Evolutionary conservation across 92 coral and sea anemone species (phyloP), one percentile per base, ranked within the genome.

Genomic region (Ricordea florida): DNA sequence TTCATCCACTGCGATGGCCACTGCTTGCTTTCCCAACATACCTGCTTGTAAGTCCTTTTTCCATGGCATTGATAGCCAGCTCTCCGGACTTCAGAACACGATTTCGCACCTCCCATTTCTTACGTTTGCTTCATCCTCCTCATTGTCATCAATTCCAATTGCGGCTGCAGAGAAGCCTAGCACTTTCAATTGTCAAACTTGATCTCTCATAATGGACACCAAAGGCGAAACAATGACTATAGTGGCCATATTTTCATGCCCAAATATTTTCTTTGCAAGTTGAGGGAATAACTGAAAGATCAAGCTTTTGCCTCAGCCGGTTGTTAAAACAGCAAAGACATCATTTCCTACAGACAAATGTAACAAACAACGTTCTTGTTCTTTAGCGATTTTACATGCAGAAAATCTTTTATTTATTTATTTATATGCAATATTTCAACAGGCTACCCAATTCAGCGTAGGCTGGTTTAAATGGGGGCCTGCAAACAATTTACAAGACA

Each of bases 1-100:
- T 65, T 65, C 72, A 41, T 65, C 56, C 22, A 65, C 44, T 10
- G 51, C 72, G 21, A 65, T 40, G 56, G 72, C 72, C 48, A 40
- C 37, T 4, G 33, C 28, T 40, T 65, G 56, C 72, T 44, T 66
- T 23, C 58, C 74, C 15, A 66, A 25, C 37, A 24, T 44, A 4
- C 59, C 57, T 10, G 28, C 58, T 15, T 35, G 57, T 4, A 66
- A 22, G 36, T 66, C 42, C 48, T 24, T 66, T 31, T n/a, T 31
- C 74, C 74, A 66, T 28, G 10, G 38, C 38, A 26, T 34, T n/a
- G 36, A 35, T n/a, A 66, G 58, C 24, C 36, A 66, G 52, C 42
- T 43, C 47, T 66, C 74, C 8, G 74, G 57, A 32, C 74, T 66
- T 13, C 58, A 1, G 13, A 44, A 66, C 3, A 66, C 58, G 15